phyloP scores from a whole-genome alignment of 2,888 invertebrate genomes.

The Cephus rjabovi region DNA sequence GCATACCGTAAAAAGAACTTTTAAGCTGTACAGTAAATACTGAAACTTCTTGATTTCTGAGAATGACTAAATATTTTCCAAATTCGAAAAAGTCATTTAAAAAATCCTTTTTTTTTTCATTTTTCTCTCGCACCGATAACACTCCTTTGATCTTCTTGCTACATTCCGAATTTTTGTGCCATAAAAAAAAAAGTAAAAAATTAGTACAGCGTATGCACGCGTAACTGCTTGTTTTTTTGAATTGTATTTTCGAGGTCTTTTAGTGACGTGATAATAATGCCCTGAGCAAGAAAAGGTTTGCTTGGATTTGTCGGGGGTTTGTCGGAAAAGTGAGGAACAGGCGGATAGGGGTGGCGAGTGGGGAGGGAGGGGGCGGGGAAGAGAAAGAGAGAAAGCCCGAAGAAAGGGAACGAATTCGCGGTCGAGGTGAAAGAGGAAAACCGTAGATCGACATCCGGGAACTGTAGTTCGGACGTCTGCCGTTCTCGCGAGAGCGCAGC shows the following conservation, averaged over 20 bases:
- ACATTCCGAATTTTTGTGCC: neutral
- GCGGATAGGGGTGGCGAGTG: too few species aligned
- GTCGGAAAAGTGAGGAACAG: neutral
- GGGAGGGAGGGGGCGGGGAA: neutral
- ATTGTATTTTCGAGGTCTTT: neutral
- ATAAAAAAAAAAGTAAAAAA: neutral
- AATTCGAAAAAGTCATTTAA: neutral
- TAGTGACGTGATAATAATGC: neutral
- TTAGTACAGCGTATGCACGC: too few species aligned
- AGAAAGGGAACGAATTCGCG: neutral
- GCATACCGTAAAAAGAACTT: neutral
- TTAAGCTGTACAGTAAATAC: neutral
- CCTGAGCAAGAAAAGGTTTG: neutral
- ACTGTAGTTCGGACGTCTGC: conserved; percentile 11
- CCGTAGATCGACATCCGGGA: neutral
- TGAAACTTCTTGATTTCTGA: neutral
- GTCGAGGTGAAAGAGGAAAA: conserved; percentile 10
- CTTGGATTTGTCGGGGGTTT: neutral
- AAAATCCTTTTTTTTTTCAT: neutral
- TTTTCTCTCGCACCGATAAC: neutral
- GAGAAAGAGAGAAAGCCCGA: neutral
- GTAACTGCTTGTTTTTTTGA: neutral
- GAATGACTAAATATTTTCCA: neutral
- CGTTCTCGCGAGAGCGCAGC: conserved; percentile 14
- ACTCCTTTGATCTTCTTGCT: neutral